Evolutionary conservation across 1,140 invertebrate species (phyloP).

Genomic region (Penaeus chinensis): DNA sequence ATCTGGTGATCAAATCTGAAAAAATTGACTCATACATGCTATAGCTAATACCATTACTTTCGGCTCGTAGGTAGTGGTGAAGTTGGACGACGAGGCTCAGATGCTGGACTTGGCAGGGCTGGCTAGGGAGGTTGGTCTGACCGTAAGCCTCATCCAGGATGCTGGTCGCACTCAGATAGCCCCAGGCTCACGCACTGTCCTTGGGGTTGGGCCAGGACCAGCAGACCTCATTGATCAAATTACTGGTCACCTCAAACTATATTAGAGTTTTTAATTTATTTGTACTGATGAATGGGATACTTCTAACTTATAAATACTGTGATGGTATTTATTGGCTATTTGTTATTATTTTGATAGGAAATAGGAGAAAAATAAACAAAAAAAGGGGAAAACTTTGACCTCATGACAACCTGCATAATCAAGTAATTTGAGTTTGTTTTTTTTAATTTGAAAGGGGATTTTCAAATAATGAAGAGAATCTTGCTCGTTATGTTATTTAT

Average conservation of each 20-base stretch:
- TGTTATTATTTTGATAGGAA: too few species aligned
- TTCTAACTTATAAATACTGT: not conserved
- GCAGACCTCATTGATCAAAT: conserved; percentile 62
- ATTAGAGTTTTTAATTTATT: conserved; percentile 62
- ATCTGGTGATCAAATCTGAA: too few species aligned
- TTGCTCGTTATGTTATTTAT: too few species aligned
- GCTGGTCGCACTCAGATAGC: conserved; percentile 73
- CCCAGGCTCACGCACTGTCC: conserved; percentile 71
- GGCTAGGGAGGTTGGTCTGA: conserved; percentile 68
- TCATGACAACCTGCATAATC: too few species aligned
- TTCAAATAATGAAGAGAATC: too few species aligned
- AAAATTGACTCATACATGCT: too few species aligned
- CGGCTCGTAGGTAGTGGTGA: conserved; percentile 69
- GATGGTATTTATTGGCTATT: too few species aligned
- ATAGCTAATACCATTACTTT: too few species aligned
- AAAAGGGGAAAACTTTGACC: too few species aligned
- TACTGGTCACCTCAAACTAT: conserved; percentile 65
- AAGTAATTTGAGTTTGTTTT: too few species aligned
- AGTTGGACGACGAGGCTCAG: conserved; percentile 65
- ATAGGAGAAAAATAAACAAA: too few species aligned
- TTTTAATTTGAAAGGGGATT: too few species aligned
- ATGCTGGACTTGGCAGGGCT: conserved; percentile 65
- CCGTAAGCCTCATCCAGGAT: conserved; percentile 70
- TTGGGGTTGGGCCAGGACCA: conserved; percentile 71
- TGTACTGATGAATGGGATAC: not conserved